Percentiles rank a stretch among this genome's conserved stretches.
Evolutionary conservation across 2,888 invertebrate species (phyloP).

Genomic region (Trachelus stipa): DNA sequence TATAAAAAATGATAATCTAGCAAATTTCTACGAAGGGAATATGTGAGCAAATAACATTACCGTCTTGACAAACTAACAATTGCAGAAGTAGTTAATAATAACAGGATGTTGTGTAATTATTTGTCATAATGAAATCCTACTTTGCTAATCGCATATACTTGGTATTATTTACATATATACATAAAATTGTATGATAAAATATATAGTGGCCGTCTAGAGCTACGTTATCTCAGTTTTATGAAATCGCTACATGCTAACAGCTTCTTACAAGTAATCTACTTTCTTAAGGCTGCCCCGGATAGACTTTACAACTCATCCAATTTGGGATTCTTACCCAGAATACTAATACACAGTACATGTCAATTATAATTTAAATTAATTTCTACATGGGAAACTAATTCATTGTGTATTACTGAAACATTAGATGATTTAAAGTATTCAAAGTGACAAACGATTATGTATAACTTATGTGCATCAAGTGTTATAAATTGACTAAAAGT

Average conservation of each 20-base stretch:
- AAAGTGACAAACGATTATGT: neutral
- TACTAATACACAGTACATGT: neutral
- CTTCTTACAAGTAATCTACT: constrained; percentile 15
- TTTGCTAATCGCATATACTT: neutral
- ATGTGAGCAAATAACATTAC: neutral
- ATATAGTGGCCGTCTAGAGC: constrained; percentile 50
- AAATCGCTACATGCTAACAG: constrained; percentile 29
- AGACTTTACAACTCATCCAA: constrained; percentile 13
- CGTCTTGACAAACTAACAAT: neutral
- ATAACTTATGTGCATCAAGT: neutral
- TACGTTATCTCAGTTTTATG: constrained; percentile 31
- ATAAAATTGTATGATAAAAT: constrained; percentile 57
- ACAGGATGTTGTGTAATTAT: neutral
- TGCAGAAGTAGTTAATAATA: neutral
- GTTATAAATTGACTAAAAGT: neutral
- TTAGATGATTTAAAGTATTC: neutral
- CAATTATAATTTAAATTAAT: neutral
- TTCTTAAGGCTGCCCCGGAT: constrained; percentile 23
- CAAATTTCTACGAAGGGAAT: neutral
- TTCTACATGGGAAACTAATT: neutral
- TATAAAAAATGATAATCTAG: neutral
- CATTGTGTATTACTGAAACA: neutral
- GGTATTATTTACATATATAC: constrained; percentile 55
- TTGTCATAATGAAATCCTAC: neutral
- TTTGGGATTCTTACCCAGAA: neutral